phyloP scores from a whole-genome alignment of 2,888 invertebrate species.

The Mesochorus sp. region DNA sequence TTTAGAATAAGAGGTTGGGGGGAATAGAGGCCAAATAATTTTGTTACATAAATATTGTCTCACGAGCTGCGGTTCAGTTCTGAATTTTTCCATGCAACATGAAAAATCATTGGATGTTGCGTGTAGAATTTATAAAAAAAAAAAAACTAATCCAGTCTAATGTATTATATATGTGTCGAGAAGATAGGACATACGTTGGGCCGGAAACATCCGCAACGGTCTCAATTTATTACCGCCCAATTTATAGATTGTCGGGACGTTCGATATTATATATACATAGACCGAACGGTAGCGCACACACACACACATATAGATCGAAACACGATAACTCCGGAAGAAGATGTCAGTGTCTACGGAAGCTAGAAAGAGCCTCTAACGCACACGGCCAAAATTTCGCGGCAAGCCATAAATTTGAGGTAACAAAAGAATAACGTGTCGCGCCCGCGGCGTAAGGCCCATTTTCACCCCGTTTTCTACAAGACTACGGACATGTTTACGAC shows the following conservation, averaged over 20 bases:
- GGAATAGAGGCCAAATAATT: constrained; percentile 73
- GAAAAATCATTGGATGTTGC: no score
- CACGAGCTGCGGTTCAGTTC: constrained; percentile 70
- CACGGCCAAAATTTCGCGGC: constrained; percentile 44
- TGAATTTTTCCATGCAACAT: no score
- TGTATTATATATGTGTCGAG: no score
- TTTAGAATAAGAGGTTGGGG: constrained; percentile 56
- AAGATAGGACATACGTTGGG: no score
- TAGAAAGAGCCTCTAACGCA: not conserved
- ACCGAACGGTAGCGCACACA: no score
- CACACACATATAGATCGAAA: not conserved
- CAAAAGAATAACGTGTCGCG: constrained; percentile 58
- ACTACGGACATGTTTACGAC: constrained; percentile 80
- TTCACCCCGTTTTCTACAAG: constrained; percentile 80
- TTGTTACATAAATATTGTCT: constrained; percentile 78
- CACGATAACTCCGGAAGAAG: constrained; percentile 44
- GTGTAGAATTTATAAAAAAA: no score
- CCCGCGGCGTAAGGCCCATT: constrained; percentile 72
- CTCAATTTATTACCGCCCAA: constrained; percentile 75
- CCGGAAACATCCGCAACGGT: constrained; percentile 67
- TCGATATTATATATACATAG: constrained; percentile 66
- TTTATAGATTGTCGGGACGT: constrained; percentile 68
- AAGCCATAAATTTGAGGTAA: constrained; percentile 59
- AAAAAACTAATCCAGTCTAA: no score
- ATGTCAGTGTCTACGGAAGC: constrained; percentile 41